phyloP scores from a whole-genome alignment of 2,113 vertebrate genomes.

The Menura novaehollandiae region DNA sequence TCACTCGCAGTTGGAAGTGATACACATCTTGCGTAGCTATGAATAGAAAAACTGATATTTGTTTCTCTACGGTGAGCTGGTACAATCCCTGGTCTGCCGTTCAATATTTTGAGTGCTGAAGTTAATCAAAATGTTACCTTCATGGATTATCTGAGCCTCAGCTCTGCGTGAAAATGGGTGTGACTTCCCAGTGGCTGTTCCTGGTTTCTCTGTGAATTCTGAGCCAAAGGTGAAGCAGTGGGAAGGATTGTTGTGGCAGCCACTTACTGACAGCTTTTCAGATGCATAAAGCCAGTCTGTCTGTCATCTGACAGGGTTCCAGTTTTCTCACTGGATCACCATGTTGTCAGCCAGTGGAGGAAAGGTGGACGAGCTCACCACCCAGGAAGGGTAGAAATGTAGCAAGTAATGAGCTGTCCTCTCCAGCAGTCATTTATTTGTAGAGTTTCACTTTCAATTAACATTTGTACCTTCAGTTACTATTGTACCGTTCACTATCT shows the following conservation, averaged over 20 bases:
- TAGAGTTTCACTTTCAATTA: neutral
- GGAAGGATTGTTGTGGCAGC: neutral
- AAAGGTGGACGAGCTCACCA: neutral
- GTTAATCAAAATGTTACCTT: neutral
- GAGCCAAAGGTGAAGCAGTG: neutral
- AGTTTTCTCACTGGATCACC: neutral
- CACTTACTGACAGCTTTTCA: neutral
- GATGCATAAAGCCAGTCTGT: neutral
- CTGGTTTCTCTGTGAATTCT: neutral
- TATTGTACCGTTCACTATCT: conserved; percentile 19
- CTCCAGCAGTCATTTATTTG: neutral
- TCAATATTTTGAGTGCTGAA: neutral
- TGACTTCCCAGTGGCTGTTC: neutral
- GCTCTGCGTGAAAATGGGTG: neutral
- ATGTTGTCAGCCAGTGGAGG: neutral
- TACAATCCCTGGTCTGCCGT: neutral
- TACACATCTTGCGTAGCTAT: neutral
- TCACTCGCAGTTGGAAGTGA: neutral
- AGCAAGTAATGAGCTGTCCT: neutral
- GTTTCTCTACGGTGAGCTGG: neutral
- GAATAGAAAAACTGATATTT: neutral
- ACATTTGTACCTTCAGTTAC: neutral
- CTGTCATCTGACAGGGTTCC: neutral
- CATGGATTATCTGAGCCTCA: neutral
- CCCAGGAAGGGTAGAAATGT: neutral